Base-by-base conservation (phyloP, 1,140 invertebrate genomes). In the Ectropis grisescens region DNA sequence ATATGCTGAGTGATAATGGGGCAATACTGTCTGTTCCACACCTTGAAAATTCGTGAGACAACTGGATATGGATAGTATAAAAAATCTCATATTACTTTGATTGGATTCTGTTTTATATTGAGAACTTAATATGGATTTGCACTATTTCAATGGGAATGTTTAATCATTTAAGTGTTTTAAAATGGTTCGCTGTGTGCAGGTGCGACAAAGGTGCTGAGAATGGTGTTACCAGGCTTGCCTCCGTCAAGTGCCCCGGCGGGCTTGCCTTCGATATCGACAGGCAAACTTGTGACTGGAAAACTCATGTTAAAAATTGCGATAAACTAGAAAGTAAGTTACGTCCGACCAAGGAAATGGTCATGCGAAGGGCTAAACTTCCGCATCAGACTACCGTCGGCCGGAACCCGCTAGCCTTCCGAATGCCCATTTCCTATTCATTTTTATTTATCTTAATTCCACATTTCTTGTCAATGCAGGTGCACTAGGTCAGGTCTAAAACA, bases 201-300 rank as follows among this genome's bases (percentile, higher is more conserved):
- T 96, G 94, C 81, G 94, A 95, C 88, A 89, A 90, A 84, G 93
- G 91, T 61, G 92, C 85, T 64, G 91, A 94, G 83, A 91, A 90
- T 68, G 92, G 92, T 41, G 88, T 89, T 35, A 94, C 90, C 60
- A 88, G 94, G 66, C 85, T 96, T 78, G 93, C 93, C 35, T 89
- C 91, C 37, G 92, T 96, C 49, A 86, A 90, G 58, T 97, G 95
- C 81, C 93, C 94, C 42, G 90, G 88, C 60, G 93, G 94, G 79
- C 86, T 97, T 67, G 93, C 93, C 62, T 97, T 97, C 85, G 95
- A 97, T 88, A 92, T 97, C 74, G 90, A 94, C 82, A 88, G 93
- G 60, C 94, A 97, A 81, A 96, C 94, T 47, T 97, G 95, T 85
- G 94, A 96, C 84, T 97, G 94, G 93, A 96, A 95, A 88, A 90